Percentiles rank a stretch among this genome's conserved stretches.
Conservation (phyloP, 2,888 invertebrate genomes). For the Salpingus planirostris region DNA sequence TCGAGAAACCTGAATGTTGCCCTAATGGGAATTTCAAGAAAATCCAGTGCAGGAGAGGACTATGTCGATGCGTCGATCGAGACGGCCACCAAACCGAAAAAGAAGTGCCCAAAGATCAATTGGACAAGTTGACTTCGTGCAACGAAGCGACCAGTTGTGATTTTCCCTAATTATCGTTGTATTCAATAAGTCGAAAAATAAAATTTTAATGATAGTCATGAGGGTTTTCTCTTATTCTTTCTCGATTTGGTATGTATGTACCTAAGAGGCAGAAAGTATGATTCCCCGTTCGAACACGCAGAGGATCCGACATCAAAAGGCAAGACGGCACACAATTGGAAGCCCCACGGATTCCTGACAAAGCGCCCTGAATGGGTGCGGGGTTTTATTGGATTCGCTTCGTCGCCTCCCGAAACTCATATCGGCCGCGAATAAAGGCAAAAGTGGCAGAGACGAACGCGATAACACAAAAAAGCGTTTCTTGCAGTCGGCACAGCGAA, state of each 20-base stretch:
- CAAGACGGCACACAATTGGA: slow-evolving; percentile 9
- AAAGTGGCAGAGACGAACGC: slow-evolving; percentile 20
- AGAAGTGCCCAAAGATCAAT: no score
- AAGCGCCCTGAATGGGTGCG: slow-evolving; percentile 17
- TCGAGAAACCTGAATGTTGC: slow-evolving; percentile 50
- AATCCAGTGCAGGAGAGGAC: slow-evolving; percentile 53
- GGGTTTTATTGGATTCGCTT: slow-evolving; percentile 35
- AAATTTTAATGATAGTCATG: no score
- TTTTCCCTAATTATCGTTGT: no score
- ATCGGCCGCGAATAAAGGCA: slow-evolving; percentile 26
- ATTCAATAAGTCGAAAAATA: no score
- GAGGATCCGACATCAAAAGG: slow-evolving; percentile 11
- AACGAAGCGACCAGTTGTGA: no score
- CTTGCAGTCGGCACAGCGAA: no score
- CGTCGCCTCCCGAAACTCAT: slow-evolving; percentile 32
- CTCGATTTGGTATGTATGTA: no score
- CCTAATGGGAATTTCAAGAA: slow-evolving; percentile 54
- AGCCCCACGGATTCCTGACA: slow-evolving; percentile 14
- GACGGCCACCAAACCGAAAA: slow-evolving; percentile 47
- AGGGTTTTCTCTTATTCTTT: no score
- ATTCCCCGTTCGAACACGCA: slow-evolving; percentile 10
- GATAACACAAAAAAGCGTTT: no score
- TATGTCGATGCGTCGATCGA: slow-evolving; percentile 55
- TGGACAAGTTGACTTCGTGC: no score
- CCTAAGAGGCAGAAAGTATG: slow-evolving; percentile 6